Conservation (phyloP, 2,888 invertebrate genomes). For the Dusona sp. region DNA sequence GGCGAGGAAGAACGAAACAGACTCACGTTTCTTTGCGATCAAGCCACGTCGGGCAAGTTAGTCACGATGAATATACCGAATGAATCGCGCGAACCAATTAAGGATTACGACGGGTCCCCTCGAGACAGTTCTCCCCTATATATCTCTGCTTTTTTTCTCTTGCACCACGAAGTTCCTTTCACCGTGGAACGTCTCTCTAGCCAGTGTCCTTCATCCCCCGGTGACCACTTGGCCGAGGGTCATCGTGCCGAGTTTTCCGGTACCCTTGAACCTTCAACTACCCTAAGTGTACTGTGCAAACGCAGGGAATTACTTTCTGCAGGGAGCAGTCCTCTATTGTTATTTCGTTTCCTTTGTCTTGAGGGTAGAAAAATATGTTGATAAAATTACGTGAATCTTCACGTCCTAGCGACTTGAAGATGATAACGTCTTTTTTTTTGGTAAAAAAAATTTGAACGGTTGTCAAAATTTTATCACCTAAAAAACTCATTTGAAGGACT, state of each 20-base stretch:
- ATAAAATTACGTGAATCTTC: slow-evolving; percentile 3
- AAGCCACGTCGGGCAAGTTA: slow-evolving; percentile 72
- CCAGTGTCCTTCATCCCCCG: slow-evolving; percentile 49
- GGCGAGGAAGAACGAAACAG: slow-evolving; percentile 43
- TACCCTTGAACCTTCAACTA: slow-evolving; percentile 32
- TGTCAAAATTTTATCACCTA: background rate
- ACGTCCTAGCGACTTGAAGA: background rate
- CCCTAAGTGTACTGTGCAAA: slow-evolving; percentile 28
- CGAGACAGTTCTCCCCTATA: slow-evolving; percentile 53
- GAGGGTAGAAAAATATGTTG: slow-evolving; percentile 6
- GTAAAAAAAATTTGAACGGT: background rate
- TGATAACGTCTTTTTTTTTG: background rate
- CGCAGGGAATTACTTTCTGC: slow-evolving; percentile 18
- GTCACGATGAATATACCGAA: slow-evolving; percentile 82
- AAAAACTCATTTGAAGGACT: background rate
- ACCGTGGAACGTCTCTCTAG: slow-evolving; percentile 13
- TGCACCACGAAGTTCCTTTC: slow-evolving; percentile 42
- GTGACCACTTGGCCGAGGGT: slow-evolving; percentile 54
- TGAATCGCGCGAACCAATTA: slow-evolving; percentile 83
- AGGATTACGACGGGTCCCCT: slow-evolving; percentile 78
- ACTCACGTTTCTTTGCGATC: slow-evolving; percentile 73
- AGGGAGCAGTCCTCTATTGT: background rate
- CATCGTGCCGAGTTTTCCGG: slow-evolving; percentile 17
- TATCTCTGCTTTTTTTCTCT: slow-evolving; percentile 15
- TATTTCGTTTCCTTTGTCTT: background rate